Evolutionary conservation across 1,140 invertebrate species (phyloP), one percentile per base, ranked within the genome.

Genomic region (Drosophila pruinosa): DNA sequence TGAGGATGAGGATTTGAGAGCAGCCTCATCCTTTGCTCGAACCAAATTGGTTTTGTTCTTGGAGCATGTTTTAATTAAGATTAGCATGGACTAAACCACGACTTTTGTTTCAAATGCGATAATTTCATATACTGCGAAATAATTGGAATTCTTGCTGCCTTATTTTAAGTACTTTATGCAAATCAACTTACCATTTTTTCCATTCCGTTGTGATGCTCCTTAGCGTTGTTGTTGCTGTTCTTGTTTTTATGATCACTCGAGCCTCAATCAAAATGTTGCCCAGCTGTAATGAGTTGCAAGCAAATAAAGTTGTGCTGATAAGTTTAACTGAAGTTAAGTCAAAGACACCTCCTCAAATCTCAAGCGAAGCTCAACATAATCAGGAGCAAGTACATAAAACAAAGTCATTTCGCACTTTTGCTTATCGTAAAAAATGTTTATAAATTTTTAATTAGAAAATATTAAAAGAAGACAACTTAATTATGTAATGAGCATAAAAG

Each of bases 391-490:
- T 22, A 24, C 22, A 57, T 57, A 57, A 41, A 57, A 34, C 17
- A 43, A 31, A 45, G 17, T 19, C n/a, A 43, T 14, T 45, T 17
- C n/a, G 14, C 12, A 6, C 1, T 34, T 34, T 50, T 50, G 47
- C 8, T 31, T 17, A 50, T 50, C 43, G 43, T 57, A 48, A 61
- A 57, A 70, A 74, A 63, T 64, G 78, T 68, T 71, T 63, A 76
- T 74, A 80, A 73, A 80, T 70, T 68, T 76, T 58, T 86, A 85
- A 85, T 85, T 86, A 77, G 73, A 81, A 86, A 71, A 68, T 82
- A 78, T 82, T 71, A 78, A 82, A 82, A 65, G 38, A 38, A 70
- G 59, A 86, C 59, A 88, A 71, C 81, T 86, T 85, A 85, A 85
- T 78, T 85, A 85, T 63, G 73, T 69, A 80, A 86, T 68, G 41